A percentile compares a stretch with the other conserved stretches of the same genome.
phyloP scores from a whole-genome alignment of 2,888 invertebrate species.

The Acanthosepion lycidas region DNA sequence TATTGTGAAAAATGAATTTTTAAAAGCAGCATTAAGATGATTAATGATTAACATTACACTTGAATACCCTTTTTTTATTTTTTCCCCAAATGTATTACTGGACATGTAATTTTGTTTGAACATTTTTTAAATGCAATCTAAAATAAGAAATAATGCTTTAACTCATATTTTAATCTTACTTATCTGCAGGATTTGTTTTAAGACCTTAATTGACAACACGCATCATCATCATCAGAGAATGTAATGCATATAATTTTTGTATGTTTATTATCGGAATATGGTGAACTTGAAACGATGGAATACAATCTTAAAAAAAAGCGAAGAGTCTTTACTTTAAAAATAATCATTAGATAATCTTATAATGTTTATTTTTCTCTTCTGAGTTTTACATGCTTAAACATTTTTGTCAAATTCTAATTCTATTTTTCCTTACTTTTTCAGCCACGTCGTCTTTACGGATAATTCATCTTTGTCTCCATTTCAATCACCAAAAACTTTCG shows the following conservation, averaged over 20 bases:
- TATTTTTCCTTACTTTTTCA: background rate
- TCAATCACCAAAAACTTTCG: background rate
- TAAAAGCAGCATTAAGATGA: too few species aligned
- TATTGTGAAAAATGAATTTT: too few species aligned
- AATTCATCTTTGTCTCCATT: background rate
- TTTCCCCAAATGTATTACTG: too few species aligned
- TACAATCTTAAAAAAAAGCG: too few species aligned
- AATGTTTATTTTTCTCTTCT: background rate
- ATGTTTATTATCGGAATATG: background rate
- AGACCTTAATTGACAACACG: background rate
- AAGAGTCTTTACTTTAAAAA: background rate
- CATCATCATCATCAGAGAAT: background rate
- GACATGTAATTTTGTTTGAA: background rate
- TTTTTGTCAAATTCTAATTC: background rate
- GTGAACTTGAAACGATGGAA: background rate
- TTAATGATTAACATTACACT: background rate
- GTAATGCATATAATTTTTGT: background rate
- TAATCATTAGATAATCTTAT: background rate
- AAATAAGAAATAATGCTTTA: background rate
- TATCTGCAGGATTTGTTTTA: background rate
- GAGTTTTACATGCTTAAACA: background rate
- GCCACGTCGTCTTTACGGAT: background rate
- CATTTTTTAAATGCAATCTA: background rate
- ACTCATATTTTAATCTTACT: background rate
- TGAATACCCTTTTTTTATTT: background rate